These are phyloP conservation scores for Leptodirus hochenwartii DNA, from an alignment of 2,888 invertebrate species.

Conservation along the genomic window DNA sequence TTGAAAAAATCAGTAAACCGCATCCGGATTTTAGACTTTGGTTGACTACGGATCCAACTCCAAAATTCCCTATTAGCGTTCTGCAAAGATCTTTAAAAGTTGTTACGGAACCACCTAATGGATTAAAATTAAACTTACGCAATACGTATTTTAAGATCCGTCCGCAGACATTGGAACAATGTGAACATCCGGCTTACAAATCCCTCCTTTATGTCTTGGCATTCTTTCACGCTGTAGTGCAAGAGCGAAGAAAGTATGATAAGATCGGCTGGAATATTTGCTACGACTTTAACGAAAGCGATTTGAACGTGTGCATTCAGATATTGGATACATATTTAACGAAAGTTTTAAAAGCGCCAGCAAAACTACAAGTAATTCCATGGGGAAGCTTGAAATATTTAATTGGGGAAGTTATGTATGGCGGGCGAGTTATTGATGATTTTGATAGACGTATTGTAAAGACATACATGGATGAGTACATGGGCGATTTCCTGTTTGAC, in stretches of 20 bases:
- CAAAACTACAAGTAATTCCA: slow-evolving; percentile 47
- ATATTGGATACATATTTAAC: slow-evolving; percentile 72
- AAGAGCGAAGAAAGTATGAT: slow-evolving; percentile 82
- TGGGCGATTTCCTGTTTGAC: slow-evolving; percentile 88
- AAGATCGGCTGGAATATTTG: slow-evolving; percentile 90
- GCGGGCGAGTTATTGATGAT: slow-evolving; percentile 82
- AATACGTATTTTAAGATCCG: slow-evolving; percentile 81
- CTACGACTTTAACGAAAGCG: slow-evolving; percentile 88
- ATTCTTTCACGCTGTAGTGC: slow-evolving; percentile 86
- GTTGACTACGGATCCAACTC: slow-evolving; percentile 81
- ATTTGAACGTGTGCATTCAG: slow-evolving; percentile 74
- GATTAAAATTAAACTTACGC: slow-evolving; percentile 69
- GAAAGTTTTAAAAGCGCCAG: slow-evolving; percentile 32
- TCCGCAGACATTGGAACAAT: slow-evolving; percentile 50
- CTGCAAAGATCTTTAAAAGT: slow-evolving; percentile 55
- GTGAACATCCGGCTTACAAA: slow-evolving; percentile 58
- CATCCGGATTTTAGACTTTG: slow-evolving; percentile 85
- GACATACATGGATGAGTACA: slow-evolving; percentile 86
- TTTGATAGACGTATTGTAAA: slow-evolving; percentile 74
- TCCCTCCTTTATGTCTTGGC: slow-evolving; percentile 73
- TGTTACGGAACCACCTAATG: slow-evolving; percentile 85
- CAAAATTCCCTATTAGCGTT: slow-evolving; percentile 77
- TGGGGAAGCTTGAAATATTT: slow-evolving; percentile 86
- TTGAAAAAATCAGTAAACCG: slow-evolving; percentile 61
- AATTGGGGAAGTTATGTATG: slow-evolving; percentile 92